Evolutionary conservation across 2,888 invertebrate genomes (phyloP).

Genomic region (Spisula solida): DNA sequence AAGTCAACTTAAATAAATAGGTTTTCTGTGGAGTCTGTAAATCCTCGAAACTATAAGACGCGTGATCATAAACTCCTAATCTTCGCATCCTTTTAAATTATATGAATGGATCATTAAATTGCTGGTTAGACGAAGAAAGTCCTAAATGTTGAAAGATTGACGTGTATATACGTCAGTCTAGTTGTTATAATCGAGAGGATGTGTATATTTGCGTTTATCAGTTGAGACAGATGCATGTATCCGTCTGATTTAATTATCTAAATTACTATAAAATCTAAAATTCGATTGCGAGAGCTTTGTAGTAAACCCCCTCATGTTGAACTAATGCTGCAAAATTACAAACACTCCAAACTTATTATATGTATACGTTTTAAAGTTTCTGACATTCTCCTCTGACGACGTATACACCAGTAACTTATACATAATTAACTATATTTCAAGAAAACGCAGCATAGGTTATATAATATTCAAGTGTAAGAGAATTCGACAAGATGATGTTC

Average conservation of each 20-base stretch:
- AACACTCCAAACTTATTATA: slow-evolving; percentile 4
- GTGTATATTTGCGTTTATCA: not conserved
- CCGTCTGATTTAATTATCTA: slow-evolving; percentile 9
- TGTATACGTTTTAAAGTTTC: slow-evolving; percentile 10
- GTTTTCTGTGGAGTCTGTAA: not conserved
- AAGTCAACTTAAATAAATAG: not conserved
- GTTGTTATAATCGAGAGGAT: not conserved
- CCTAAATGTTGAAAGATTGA: not conserved
- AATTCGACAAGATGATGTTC: not conserved
- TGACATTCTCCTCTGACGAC: not conserved
- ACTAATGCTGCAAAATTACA: slow-evolving; percentile 3
- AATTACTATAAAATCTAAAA: slow-evolving; percentile 1
- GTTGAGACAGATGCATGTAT: slow-evolving; percentile 14
- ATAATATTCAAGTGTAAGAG: not conserved
- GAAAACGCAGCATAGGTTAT: not conserved
- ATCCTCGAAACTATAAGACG: not conserved
- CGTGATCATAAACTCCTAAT: not conserved
- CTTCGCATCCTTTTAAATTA: not conserved
- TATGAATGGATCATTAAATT: not conserved
- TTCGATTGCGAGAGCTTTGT: slow-evolving; percentile 7
- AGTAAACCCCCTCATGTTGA: slow-evolving; percentile 2
- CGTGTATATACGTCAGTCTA: not conserved
- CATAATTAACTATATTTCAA: not conserved
- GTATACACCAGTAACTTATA: not conserved
- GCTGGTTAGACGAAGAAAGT: not conserved